Percentiles rank a stretch among this genome's conserved stretches.
phyloP scores from a whole-genome alignment of 2,797 vertebrate genomes.

The Xiphophorus birchmanni region DNA sequence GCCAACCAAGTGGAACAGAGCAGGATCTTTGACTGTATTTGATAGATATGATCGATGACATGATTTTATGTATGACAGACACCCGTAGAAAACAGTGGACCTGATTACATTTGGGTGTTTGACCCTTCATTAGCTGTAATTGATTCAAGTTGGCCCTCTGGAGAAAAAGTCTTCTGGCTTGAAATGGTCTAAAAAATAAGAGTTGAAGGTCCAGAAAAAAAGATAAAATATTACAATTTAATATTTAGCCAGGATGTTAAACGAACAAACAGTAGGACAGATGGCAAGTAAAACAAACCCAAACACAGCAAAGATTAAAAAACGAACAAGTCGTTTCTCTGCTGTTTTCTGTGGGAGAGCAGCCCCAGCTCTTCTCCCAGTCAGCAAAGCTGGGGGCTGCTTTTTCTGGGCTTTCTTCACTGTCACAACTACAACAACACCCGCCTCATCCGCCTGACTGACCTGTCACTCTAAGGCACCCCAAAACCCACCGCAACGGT shows the following conservation, averaged over 20 bases:
- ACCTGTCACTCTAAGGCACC: conserved; percentile 68
- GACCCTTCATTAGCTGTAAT: background rate
- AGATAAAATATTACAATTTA: conserved; percentile 30
- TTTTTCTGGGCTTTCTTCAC: conserved; percentile 76
- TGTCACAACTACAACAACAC: conserved; percentile 74
- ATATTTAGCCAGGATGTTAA: conserved; percentile 32
- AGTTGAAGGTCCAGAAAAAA: conserved; percentile 24
- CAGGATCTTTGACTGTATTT: background rate
- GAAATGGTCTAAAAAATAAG: background rate
- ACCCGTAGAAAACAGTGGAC: background rate
- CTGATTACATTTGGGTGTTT: background rate
- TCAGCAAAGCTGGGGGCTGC: conserved; percentile 66
- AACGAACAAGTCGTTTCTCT: conserved; percentile 26
- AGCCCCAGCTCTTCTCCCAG: conserved; percentile 66
- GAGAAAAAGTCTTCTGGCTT: background rate
- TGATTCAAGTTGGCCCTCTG: background rate
- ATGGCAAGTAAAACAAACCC: conserved; percentile 44
- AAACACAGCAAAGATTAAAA: conserved; percentile 52
- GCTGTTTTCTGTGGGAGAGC: conserved; percentile 66
- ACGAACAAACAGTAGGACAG: conserved; percentile 28
- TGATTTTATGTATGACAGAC: background rate
- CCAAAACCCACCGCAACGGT: conserved; percentile 66
- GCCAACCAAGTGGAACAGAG: background rate
- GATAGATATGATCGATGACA: background rate
- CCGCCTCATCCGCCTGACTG: conserved; percentile 71